These are phyloP conservation scores for Octonoba sinensis DNA, from an alignment of 2,888 invertebrate species.

Conservation along the genomic window DNA sequence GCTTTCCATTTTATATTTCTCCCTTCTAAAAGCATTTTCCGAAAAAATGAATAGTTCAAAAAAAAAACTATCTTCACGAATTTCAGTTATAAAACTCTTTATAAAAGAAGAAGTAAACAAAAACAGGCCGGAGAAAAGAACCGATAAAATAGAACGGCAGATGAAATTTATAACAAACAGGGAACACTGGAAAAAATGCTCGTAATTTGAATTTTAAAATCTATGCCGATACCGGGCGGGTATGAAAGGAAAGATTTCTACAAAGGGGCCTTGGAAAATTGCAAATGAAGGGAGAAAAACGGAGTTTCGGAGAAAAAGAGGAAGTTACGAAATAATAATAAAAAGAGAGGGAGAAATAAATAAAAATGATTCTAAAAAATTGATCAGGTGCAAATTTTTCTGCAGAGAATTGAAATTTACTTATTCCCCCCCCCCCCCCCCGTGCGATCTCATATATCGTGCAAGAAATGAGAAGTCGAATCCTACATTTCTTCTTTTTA, in stretches of 20 bases:
- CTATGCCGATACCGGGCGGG: slow-evolving; percentile 1
- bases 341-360: slow-evolving; percentile 5
- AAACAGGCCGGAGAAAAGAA: slow-evolving; percentile 1
- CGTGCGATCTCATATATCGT: slow-evolving; percentile 4
- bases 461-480: slow-evolving; percentile 28
- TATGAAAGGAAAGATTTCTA: neutral
- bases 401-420: slow-evolving; percentile 50
- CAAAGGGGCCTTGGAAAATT: no score
- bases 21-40: no score
- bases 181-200: slow-evolving; percentile 17
- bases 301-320: no score
- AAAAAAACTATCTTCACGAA: no score
- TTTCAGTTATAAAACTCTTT: no score
- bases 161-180: slow-evolving; percentile 44
- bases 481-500: slow-evolving; percentile 32
- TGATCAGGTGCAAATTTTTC: slow-evolving; percentile 58
- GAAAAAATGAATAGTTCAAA: no score
- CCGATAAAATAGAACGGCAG: slow-evolving; percentile 8
- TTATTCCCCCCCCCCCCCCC: slow-evolving; percentile 15
- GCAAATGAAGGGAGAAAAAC: no score
- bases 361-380: slow-evolving; percentile 38
- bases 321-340: slow-evolving; percentile 1
- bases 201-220: slow-evolving; percentile 57
- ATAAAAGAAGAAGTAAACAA: no score
- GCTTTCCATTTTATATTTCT: no score